Conservation (phyloP, 2,888 invertebrate species). For the Cheilosia impressa region DNA sequence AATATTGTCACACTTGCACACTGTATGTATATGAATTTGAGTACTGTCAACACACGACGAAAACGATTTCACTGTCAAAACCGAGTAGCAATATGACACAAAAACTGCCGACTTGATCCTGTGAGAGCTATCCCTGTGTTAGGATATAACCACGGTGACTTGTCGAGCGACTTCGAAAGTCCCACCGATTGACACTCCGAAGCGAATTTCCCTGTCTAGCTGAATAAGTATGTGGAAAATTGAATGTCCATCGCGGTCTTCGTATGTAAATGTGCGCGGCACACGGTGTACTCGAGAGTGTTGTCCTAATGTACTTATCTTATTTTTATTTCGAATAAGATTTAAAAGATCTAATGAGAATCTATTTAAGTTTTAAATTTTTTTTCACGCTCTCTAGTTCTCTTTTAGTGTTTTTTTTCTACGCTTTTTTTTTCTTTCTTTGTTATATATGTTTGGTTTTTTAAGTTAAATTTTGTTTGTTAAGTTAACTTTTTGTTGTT, state of each 20-base stretch:
- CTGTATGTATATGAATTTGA: slow-evolving; percentile 2
- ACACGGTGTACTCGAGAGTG: slow-evolving; percentile 67
- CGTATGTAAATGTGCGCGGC: slow-evolving; percentile 43
- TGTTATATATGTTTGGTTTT: slow-evolving; percentile 33
- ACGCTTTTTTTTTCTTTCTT: slow-evolving; percentile 50
- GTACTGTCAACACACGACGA: slow-evolving; percentile 33
- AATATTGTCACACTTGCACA: slow-evolving; percentile 64
- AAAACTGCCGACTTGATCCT: background rate
- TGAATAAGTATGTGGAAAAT: slow-evolving; percentile 61
- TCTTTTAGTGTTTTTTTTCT: slow-evolving; percentile 53
- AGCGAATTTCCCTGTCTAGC: slow-evolving; percentile 29
- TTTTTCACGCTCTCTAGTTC: slow-evolving; percentile 55
- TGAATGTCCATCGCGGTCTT: slow-evolving; percentile 74
- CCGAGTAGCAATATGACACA: background rate
- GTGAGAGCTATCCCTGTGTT: background rate
- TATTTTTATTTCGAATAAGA: slow-evolving; percentile 70
- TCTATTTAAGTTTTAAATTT: slow-evolving; percentile 69
- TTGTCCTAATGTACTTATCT: slow-evolving; percentile 75
- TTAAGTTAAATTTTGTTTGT: slow-evolving; percentile 63
- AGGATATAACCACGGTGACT: slow-evolving; percentile 17
- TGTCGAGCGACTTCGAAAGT: slow-evolving; percentile 47
- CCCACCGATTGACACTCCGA: slow-evolving; percentile 40
- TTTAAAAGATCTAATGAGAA: slow-evolving; percentile 74
- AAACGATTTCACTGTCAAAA: background rate
- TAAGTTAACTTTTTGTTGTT: slow-evolving; percentile 40